These are phyloP conservation scores for Lophura swinhoii DNA, from an alignment of 2,797 vertebrate genomes.

Conservation along the genomic window DNA sequence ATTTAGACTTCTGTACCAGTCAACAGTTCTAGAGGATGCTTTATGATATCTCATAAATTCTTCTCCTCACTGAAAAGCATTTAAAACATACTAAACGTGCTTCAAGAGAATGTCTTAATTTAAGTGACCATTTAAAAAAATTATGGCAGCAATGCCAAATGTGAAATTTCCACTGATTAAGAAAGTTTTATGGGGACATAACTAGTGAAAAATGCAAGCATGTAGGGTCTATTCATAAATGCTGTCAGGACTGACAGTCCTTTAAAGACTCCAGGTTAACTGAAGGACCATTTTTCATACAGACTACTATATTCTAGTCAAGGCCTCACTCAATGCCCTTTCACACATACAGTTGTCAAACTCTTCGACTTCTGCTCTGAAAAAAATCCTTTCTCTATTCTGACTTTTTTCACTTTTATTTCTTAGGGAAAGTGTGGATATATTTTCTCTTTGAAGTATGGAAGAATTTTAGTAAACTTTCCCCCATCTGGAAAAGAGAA, in stretches of 20 bases:
- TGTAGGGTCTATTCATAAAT: constrained; percentile 51
- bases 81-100: background rate
- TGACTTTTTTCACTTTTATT: background rate
- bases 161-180: constrained; percentile 51
- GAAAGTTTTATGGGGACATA: constrained; percentile 46
- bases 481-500: background rate
- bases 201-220: constrained; percentile 42
- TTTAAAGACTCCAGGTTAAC: constrained; percentile 57
- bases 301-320: constrained; percentile 25
- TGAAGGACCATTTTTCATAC: constrained; percentile 50
- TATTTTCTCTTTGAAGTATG: background rate
- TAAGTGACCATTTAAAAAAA: constrained; percentile 8
- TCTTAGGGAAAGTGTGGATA: background rate
- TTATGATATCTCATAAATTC: background rate
- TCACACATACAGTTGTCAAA: constrained; percentile 18
- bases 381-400: background rate
- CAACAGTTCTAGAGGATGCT: background rate
- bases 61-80: background rate
- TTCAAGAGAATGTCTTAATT: background rate
- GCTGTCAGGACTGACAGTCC: background rate
- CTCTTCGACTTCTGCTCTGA: background rate
- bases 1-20: background rate
- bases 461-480: background rate
- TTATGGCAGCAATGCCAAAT: background rate
- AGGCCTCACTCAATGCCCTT: background rate